These are phyloP conservation scores for Microplitis demolitor DNA, from an alignment of 1,140 invertebrate species.

Conservation along the genomic window DNA sequence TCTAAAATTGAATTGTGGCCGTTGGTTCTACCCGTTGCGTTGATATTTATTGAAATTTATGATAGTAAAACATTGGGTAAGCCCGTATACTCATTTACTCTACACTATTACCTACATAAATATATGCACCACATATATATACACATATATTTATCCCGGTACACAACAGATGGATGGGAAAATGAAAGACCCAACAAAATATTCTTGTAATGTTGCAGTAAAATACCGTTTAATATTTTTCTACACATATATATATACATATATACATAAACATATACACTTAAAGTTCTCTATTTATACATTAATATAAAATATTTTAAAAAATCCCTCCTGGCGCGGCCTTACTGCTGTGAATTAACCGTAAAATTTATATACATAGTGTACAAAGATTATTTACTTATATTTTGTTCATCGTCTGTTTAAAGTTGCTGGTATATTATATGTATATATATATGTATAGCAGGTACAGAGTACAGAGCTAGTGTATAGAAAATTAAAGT, in stretches of 20 bases:
- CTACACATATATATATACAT: too few species aligned
- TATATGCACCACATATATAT: too few species aligned
- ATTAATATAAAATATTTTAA: too few species aligned
- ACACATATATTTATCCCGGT: too few species aligned
- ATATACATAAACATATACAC: too few species aligned
- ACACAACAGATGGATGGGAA: background rate
- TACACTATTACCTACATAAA: background rate
- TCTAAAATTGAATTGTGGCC: conserved; percentile 23
- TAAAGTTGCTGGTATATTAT: too few species aligned
- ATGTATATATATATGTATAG: background rate
- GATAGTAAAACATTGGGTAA: background rate
- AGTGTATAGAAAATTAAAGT: background rate
- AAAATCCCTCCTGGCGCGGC: too few species aligned
- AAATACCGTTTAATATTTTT: background rate
- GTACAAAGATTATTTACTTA: conserved; percentile 14
- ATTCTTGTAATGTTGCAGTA: background rate
- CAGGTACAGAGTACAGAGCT: too few species aligned
- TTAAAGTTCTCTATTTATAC: too few species aligned
- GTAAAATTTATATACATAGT: conserved; percentile 15
- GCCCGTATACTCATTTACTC: background rate
- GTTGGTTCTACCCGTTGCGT: background rate
- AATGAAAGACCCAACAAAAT: conserved; percentile 6
- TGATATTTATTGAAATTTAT: conserved; percentile 29
- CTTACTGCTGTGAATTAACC: conserved; percentile 15
- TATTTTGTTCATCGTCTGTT: conserved; percentile 1